These are phyloP conservation scores for Dioctria rufipes DNA, from an alignment of 2,888 invertebrate genomes.

Conservation along the genomic window DNA sequence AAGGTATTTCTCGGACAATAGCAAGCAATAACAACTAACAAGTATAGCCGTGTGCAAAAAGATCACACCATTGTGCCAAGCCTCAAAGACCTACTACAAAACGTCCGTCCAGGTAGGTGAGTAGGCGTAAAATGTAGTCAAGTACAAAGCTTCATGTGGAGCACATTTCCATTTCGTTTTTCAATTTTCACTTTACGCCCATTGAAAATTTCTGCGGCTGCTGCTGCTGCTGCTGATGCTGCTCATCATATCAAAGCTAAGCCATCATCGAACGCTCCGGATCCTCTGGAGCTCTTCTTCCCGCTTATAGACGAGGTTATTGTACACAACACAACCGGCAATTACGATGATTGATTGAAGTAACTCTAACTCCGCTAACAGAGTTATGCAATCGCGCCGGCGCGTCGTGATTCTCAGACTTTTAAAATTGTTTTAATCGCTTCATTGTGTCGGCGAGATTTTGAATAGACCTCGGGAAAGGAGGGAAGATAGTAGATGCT, in stretches of 20 bases:
- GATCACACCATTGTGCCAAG: slow-evolving; percentile 25
- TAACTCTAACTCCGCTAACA: slow-evolving; percentile 44
- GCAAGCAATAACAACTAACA: not conserved
- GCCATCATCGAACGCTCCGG: no score
- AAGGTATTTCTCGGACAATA: slow-evolving; percentile 35
- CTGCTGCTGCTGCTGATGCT: not conserved
- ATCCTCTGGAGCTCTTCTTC: not conserved
- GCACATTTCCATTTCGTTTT: slow-evolving; percentile 37
- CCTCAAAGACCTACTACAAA: slow-evolving; percentile 17
- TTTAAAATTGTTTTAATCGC: slow-evolving; percentile 51
- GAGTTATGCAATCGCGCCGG: slow-evolving; percentile 34
- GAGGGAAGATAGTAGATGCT: not conserved
- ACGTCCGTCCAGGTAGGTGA: not conserved
- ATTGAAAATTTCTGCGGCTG: not conserved
- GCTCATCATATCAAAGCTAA: no score
- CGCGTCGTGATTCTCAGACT: slow-evolving; percentile 30
- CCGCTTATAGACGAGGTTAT: not conserved
- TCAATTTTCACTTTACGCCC: slow-evolving; percentile 24
- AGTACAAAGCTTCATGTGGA: slow-evolving; percentile 35
- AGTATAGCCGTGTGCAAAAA: not conserved
- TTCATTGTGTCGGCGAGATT: slow-evolving; percentile 44
- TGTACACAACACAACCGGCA: slow-evolving; percentile 46
- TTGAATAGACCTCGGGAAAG: not conserved
- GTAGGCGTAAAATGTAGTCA: slow-evolving; percentile 24
- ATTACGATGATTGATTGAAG: slow-evolving; percentile 51